phyloP scores from a whole-genome alignment of 2,888 invertebrate genomes.

The Apamea anceps region DNA sequence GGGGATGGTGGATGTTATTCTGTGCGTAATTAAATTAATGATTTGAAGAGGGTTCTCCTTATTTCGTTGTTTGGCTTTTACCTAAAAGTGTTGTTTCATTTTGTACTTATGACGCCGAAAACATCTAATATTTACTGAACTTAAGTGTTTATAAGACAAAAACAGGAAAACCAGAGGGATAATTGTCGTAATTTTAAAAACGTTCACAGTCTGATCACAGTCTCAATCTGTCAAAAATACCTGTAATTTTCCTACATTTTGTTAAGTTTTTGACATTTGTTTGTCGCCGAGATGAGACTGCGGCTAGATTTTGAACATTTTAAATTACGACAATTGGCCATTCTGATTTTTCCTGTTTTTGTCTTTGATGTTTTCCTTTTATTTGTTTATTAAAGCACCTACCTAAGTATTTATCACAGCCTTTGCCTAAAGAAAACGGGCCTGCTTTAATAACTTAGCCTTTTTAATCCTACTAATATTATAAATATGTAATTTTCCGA shows the following conservation, averaged over 20 bases:
- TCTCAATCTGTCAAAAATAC: too few relatives aligned
- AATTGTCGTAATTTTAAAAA: too few relatives aligned
- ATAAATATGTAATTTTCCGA: background rate
- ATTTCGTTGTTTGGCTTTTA: slow-evolving; percentile 8
- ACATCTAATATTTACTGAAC: background rate
- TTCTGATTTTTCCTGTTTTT: background rate
- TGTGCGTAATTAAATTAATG: slow-evolving; percentile 3
- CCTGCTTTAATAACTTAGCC: background rate
- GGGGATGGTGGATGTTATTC: background rate
- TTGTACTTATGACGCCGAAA: background rate
- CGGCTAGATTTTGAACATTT: too few relatives aligned
- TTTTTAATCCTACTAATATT: background rate
- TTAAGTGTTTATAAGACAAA: background rate
- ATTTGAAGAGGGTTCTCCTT: background rate
- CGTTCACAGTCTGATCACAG: too few relatives aligned
- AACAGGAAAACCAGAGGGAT: too few relatives aligned
- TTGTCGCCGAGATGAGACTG: too few relatives aligned
- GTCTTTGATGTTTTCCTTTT: background rate
- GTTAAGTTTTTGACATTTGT: too few relatives aligned
- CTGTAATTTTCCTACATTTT: too few relatives aligned
- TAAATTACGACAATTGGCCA: too few relatives aligned
- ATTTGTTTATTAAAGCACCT: background rate
- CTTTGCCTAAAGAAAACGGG: background rate
- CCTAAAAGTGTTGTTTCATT: slow-evolving; percentile 3
- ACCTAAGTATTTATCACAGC: background rate